Evolutionary conservation across 1,140 invertebrate species (phyloP), one percentile per base, ranked within the genome.

Genomic region (Danaus plexippus): DNA sequence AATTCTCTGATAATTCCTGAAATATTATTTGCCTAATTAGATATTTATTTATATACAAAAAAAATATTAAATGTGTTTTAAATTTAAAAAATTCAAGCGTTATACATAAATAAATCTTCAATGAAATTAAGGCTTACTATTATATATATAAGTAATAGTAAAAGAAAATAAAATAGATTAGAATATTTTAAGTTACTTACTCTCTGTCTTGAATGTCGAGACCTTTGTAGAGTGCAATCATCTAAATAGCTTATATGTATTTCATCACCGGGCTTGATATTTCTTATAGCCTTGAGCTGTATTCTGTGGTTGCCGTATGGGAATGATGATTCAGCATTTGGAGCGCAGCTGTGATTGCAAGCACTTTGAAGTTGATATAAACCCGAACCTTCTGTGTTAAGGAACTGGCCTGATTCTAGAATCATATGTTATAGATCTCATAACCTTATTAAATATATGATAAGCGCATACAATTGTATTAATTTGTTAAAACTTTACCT

Each of bases 321-420:
- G 77, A 98, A 98, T 12, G 91, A 91, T 1, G 94, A 91, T 71
- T 93, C 90, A 3, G 96, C 95, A 88, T 98, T 98, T 6, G 97
- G 96, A 0, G 89, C 76, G 80, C 97, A 99, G 75, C 95, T 97
- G 81, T 99, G 97, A 87, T 98, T 98, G 54, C 94, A 92, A 42
- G 92, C 88, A 76, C 96, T 97, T 78, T 98, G 96, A 1, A 94
- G 66, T 11, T 89, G 71, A 85, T 95, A 98, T 0, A 99, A 84
- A 1, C 94, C 97, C 11, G 96, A 96, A 1, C 97, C 97, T 89
- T 98, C 97, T 80, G 94, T 96, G 79, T 98, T 96, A 11, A 98
- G 80, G 81, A 98, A 98, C 57, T 91, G 88, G 12, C 96, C 97
- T 47, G 94, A 93, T 77, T 93, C 95, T 96, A 77, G 32, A 65